These are phyloP conservation scores for Scalopus aquaticus DNA, from an alignment of 2,113 vertebrate genomes.

Conservation along the genomic window DNA sequence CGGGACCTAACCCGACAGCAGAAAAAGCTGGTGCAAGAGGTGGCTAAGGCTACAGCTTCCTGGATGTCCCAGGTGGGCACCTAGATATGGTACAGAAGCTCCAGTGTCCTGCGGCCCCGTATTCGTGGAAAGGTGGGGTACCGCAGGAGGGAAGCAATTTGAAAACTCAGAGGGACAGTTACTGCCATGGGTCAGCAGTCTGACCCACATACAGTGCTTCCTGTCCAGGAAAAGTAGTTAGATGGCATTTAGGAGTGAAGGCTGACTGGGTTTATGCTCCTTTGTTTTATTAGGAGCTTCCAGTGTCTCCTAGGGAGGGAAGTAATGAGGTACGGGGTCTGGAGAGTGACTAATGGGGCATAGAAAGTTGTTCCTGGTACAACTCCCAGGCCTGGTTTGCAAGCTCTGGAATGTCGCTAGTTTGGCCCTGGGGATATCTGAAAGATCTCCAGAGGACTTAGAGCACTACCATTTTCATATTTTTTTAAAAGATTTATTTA, in stretches of 20 bases:
- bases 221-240: conserved; percentile 2
- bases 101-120: background rate
- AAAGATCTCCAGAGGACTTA: background rate
- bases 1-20: background rate
- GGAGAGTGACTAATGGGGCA: conserved; percentile 5
- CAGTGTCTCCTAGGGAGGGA: conserved; percentile 35
- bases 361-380: background rate
- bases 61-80: background rate
- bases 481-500: too few relatives aligned
- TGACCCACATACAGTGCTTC: conserved; percentile 6
- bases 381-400: background rate
- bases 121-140: background rate
- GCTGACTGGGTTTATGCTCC: conserved; percentile 8
- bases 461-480: too few relatives aligned
- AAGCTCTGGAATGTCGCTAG: background rate
- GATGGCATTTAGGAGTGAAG: conserved; percentile 19
- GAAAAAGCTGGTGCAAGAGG: background rate
- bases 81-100: background rate
- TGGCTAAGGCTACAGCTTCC: background rate
- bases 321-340: conserved; percentile 38
- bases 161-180: background rate
- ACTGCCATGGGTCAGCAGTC: background rate
- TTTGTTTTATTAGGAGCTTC: conserved; percentile 25
- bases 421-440: background rate
- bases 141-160: background rate